Conservation (phyloP, 2,797 vertebrate species). For the Hephaestus fuliginosus region DNA sequence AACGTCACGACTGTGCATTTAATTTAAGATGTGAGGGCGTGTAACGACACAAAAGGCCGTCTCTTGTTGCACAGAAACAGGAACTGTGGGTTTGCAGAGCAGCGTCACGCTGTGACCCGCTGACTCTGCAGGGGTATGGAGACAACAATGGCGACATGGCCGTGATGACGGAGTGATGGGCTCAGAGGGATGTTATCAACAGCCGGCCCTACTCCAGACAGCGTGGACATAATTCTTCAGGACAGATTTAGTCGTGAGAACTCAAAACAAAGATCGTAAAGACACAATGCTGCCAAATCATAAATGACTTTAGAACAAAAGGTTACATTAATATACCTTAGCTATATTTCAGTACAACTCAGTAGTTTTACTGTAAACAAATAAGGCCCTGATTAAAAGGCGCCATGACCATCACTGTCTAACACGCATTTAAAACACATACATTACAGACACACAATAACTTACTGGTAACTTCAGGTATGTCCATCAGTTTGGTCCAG, state of each 20-base stretch:
- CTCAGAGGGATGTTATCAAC: constrained; percentile 1
- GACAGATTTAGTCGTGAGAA: background rate
- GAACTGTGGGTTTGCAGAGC: constrained; percentile 36
- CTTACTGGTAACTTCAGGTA: background rate
- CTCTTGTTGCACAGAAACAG: constrained; percentile 43
- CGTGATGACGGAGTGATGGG: constrained; percentile 18
- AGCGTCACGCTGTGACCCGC: background rate
- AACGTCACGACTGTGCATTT: constrained; percentile 17
- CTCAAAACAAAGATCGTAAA: background rate
- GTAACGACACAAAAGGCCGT: constrained; percentile 38
- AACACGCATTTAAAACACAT: background rate
- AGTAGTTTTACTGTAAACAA: background rate
- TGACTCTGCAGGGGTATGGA: background rate
- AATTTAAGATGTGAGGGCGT: constrained; percentile 28
- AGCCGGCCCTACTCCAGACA: background rate
- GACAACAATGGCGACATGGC: constrained; percentile 40
- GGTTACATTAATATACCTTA: background rate
- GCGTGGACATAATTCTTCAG: background rate
- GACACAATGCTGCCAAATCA: background rate
- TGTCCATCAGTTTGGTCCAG: background rate
- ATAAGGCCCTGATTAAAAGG: background rate
- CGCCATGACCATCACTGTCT: background rate
- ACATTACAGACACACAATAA: no score
- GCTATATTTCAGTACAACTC: background rate
- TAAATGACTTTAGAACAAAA: background rate